phyloP scores from a whole-genome alignment of 2,113 vertebrate genomes.

The Catharus fuscescens region DNA sequence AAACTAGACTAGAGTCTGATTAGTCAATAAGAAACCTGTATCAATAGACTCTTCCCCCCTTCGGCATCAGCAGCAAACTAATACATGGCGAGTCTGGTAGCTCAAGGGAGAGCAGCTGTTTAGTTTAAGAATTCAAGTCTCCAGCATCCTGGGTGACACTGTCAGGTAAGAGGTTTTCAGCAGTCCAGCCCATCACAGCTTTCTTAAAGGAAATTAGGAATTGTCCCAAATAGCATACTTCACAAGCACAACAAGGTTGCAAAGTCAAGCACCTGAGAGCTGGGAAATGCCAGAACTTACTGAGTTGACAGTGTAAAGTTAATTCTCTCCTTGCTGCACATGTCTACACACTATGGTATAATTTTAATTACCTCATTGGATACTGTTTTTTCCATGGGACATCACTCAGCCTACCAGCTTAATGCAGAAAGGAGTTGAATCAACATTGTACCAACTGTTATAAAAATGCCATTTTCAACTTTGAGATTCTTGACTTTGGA shows the following conservation, averaged over 20 bases:
- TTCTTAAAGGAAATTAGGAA: neutral
- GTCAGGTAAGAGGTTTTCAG: neutral
- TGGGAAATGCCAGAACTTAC: neutral
- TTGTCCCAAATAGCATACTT: neutral
- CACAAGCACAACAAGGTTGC: neutral
- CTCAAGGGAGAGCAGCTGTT: neutral
- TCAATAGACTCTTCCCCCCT: neutral
- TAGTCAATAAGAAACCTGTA: conserved; percentile 20
- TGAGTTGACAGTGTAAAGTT: neutral
- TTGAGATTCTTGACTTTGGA: neutral
- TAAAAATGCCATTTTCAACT: neutral
- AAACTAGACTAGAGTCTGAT: neutral
- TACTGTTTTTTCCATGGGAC: neutral
- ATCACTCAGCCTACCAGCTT: neutral
- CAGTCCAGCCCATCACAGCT: neutral
- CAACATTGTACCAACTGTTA: neutral
- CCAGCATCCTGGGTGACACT: neutral
- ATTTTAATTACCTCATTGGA: neutral
- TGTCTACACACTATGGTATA: neutral
- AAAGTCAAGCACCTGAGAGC: neutral
- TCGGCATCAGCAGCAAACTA: neutral
- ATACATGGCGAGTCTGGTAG: neutral
- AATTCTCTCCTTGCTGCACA: neutral
- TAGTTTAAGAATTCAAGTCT: neutral
- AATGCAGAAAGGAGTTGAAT: neutral